Evolutionary conservation across 2,888 invertebrate genomes (phyloP).

Genomic region (Sycophila texana): DNA sequence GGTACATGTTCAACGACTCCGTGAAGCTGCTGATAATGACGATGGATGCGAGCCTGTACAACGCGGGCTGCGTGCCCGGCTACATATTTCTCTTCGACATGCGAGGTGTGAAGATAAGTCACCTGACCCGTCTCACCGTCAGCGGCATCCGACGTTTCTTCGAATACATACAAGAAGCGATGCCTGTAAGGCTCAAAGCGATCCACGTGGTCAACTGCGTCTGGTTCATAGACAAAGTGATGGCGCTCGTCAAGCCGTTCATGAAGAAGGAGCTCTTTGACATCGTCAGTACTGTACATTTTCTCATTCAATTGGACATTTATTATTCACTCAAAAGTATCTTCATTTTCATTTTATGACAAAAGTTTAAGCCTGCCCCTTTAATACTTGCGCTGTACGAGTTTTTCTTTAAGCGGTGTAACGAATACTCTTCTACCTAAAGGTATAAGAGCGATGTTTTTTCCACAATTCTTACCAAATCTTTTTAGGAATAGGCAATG

Average conservation of each 20-base stretch:
- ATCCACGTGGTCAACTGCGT: slow-evolving; percentile 82
- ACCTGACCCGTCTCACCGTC: slow-evolving; percentile 79
- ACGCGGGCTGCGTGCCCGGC: slow-evolving; percentile 80
- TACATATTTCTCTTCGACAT: slow-evolving; percentile 83
- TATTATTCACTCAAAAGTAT: too few species aligned
- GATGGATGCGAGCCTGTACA: slow-evolving; percentile 79
- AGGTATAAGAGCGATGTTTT: too few species aligned
- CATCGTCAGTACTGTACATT: slow-evolving; percentile 67
- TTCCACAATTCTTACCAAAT: too few species aligned
- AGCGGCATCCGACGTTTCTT: slow-evolving; percentile 81
- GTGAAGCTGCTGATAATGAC: slow-evolving; percentile 80
- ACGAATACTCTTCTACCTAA: too few species aligned
- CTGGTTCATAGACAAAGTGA: slow-evolving; percentile 76
- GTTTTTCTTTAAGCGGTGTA: too few species aligned
- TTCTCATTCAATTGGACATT: not conserved
- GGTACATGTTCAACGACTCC: slow-evolving; percentile 79
- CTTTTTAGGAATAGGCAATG: too few species aligned
- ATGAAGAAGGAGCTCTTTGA: slow-evolving; percentile 75
- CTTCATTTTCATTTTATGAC: too few species aligned
- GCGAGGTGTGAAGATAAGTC: slow-evolving; percentile 80
- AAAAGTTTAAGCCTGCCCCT: too few species aligned
- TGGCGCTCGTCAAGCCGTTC: slow-evolving; percentile 76
- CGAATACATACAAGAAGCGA: slow-evolving; percentile 82
- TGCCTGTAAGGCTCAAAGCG: slow-evolving; percentile 81
- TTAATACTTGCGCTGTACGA: too few species aligned